Conservation (phyloP, 2,888 invertebrate genomes). For the Scaptomyza polygonia region DNA sequence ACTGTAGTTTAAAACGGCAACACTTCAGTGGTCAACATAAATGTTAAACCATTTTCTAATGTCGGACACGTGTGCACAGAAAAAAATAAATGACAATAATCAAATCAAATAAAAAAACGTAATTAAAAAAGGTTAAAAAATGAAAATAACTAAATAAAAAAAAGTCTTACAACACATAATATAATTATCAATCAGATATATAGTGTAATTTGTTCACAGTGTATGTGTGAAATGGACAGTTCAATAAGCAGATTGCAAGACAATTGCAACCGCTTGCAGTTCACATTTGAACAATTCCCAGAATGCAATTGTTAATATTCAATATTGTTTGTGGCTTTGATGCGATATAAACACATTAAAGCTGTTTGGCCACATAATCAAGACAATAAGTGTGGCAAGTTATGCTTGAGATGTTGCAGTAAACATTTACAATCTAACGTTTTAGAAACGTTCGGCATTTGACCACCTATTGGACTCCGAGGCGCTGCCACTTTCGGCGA, state of each 20-base stretch:
- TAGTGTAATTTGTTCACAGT: neutral
- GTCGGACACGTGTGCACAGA: neutral
- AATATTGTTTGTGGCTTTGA: neutral
- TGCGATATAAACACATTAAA: constrained; percentile 2
- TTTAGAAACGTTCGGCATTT: constrained; percentile 23
- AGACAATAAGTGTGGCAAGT: constrained; percentile 34
- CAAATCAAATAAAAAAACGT: too few species aligned
- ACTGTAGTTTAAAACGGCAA: constrained; percentile 32
- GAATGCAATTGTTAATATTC: constrained; percentile 17
- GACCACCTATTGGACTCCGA: constrained; percentile 26
- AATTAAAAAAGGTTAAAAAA: neutral
- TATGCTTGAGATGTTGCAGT: constrained; percentile 50
- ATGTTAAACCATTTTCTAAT: constrained; percentile 8
- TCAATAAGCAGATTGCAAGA: neutral
- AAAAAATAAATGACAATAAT: neutral
- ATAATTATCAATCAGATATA: neutral
- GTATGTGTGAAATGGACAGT: neutral
- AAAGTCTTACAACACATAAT: neutral
- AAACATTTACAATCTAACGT: constrained; percentile 44
- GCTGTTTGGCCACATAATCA: constrained; percentile 31
- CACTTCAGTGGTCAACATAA: constrained; percentile 33
- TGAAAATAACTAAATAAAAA: neutral
- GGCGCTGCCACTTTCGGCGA: constrained; percentile 61
- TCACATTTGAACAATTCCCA: neutral
- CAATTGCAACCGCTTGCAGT: constrained; percentile 12